Base-by-base conservation (phyloP, 2,888 invertebrate genomes). In the Drosophila mettleri region DNA sequence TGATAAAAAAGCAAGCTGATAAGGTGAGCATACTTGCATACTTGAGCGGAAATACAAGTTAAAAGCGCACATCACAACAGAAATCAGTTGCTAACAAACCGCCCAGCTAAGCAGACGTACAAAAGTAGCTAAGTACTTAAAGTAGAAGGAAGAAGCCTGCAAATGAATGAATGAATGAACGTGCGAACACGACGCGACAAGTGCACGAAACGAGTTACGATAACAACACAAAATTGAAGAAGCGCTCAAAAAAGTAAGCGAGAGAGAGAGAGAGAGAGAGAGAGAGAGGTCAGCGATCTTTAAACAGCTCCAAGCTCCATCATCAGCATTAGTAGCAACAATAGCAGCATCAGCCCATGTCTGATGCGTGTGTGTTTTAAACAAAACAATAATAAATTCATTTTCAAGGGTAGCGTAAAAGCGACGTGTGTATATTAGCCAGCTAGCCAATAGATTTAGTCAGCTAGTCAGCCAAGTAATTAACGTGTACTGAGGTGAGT, bases 241-340 rank as follows among this genome's bases (percentile, higher is more conserved):
- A 86, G 69, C 82, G 60, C 36, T 64, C 61, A 46, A 52, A 38
- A 41, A 12, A 31, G 39, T 29, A 18, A 36, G 10, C 22, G 6
- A 34, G 22, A 20, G 22, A 60, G 41, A 67, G 24, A 54, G 6
- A 34, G 22, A 20, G 22, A 60, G 41, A 67, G 24, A 54, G 38
- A 61, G 46, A 57, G 71, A 73, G 62, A 83, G 83, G 83, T 84
- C 83, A 84, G 88, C 88, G 86, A 84, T 86, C 83, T 88, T 83
- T 80, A 79, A 76, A 62, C 69, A 76, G 54, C 70, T 60, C 18
- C 55, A 53, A 63, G 36, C 70, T 62, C 24, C 52, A 43, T 45
- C 63, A 49, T 31, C 24, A 34, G 34, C 43, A 46, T 54, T 51
- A 45, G 33, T 61, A 39, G 18, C 65, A 62, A 34, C 80, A 51